These are phyloP conservation scores for Hycleus phaleratus DNA, from an alignment of 1,140 invertebrate genomes.

Conservation along the genomic window DNA sequence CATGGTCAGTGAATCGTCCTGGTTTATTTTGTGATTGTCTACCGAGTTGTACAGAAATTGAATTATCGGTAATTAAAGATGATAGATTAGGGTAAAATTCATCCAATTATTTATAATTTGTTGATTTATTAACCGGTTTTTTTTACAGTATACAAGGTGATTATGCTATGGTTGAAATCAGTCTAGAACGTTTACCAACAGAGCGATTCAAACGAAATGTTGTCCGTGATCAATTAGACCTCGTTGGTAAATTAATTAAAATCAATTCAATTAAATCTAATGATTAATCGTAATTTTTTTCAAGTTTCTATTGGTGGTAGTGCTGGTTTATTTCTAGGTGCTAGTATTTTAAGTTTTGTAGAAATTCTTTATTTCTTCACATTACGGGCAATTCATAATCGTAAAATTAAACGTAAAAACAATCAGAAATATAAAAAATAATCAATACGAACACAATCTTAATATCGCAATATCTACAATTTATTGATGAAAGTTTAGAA, in stretches of 20 bases:
- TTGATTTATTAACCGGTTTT: constrained; percentile 2
- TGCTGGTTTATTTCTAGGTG: constrained; percentile 44
- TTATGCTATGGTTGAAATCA: constrained; percentile 36
- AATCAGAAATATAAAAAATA: too few species aligned
- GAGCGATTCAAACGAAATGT: constrained; percentile 47
- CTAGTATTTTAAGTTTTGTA: constrained; percentile 46
- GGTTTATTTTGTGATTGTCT: constrained; percentile 43
- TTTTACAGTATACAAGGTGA: constrained; percentile 26
- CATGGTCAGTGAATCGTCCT: constrained; percentile 31
- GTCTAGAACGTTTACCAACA: constrained; percentile 39
- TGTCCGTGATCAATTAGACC: constrained; percentile 43
- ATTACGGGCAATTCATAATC: constrained; percentile 15
- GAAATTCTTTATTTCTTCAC: constrained; percentile 45
- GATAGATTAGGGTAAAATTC: constrained; percentile 26
- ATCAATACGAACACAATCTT: too few species aligned
- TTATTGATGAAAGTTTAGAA: too few species aligned
- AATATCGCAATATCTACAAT: too few species aligned
- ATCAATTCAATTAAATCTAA: too few species aligned
- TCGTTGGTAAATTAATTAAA: constrained; percentile 39
- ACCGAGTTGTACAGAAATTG: constrained; percentile 48
- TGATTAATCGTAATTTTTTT: constrained; percentile 6
- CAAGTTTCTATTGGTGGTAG: constrained; percentile 46
- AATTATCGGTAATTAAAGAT: constrained; percentile 38
- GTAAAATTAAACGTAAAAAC: too few species aligned
- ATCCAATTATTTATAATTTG: not conserved